Evolutionary conservation across 1,140 invertebrate species (phyloP).

Genomic region (Drosophila albomicans): DNA sequence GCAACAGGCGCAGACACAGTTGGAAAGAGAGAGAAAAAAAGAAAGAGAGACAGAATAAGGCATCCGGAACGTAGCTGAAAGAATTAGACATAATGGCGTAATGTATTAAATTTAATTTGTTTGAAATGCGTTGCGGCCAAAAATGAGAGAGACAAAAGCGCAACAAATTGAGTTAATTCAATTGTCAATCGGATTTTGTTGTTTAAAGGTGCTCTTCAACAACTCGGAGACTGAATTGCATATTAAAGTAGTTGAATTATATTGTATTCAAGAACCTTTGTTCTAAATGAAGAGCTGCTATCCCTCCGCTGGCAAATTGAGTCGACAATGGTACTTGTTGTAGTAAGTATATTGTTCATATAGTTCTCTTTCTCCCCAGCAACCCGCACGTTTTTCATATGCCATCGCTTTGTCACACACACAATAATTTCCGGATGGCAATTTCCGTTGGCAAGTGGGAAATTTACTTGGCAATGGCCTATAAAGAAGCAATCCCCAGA

Average conservation of each 20-base stretch:
- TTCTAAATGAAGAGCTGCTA: background rate
- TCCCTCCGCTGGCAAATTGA: background rate
- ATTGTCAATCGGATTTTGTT: conserved; percentile 7
- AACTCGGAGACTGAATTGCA: background rate
- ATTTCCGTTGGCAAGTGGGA: conserved; percentile 59
- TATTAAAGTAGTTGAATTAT: background rate
- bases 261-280: background rate
- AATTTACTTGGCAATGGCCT: conserved; percentile 55
- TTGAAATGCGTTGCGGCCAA: background rate
- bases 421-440: conserved; percentile 61
- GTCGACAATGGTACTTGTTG: conserved; percentile 1
- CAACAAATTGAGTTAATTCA: conserved; percentile 10
- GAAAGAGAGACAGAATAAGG: background rate
- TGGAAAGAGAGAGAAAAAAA: background rate
- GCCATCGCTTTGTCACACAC: conserved; percentile 48
- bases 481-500: conserved; percentile 47
- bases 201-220: conserved; percentile 10
- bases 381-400: conserved; percentile 27
- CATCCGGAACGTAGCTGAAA: background rate
- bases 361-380: conserved; percentile 5
- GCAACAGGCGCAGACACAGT: conserved; percentile 43
- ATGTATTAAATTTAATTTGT: conserved; percentile 26
- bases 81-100: conserved; percentile 13
- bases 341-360: background rate
- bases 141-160: conserved; percentile 5